A percentile compares a stretch with the other conserved stretches of the same genome.
These are phyloP conservation scores for Mormoops blainvillei DNA, from an alignment of 2,113 vertebrate species.

Conservation along the genomic window DNA sequence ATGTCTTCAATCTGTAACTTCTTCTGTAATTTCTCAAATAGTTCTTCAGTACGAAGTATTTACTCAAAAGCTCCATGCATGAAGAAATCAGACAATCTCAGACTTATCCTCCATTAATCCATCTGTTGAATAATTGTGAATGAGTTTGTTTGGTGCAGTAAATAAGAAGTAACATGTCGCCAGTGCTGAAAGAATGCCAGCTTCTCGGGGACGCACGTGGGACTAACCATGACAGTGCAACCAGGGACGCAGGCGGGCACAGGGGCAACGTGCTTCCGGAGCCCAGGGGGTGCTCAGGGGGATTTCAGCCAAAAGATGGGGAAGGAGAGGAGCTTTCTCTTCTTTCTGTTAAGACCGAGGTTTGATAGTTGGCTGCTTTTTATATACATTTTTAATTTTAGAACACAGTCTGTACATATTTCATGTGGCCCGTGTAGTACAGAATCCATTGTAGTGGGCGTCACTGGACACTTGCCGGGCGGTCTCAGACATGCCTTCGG, in stretches of 20 bases:
- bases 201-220: neutral
- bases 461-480: fast-evolving
- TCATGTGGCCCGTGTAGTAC: neutral
- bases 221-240: neutral
- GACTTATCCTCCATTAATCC: neutral
- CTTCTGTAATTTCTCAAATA: neutral
- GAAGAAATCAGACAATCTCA: neutral
- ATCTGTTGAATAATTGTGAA: neutral
- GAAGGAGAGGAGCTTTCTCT: neutral
- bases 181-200: neutral
- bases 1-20: neutral
- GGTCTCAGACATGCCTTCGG: neutral
- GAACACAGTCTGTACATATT: neutral
- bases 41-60: neutral
- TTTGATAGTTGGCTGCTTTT: neutral
- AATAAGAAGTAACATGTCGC: neutral
- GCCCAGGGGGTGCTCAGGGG: neutral
- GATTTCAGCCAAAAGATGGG: neutral
- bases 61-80: neutral
- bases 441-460: neutral
- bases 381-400: neutral
- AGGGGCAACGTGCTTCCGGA: neutral
- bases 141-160: neutral
- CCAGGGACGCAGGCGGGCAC: neutral
- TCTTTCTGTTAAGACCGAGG: neutral